phyloP scores from a whole-genome alignment of 2,888 invertebrate genomes.

The Leptinotarsa tumamoca region DNA sequence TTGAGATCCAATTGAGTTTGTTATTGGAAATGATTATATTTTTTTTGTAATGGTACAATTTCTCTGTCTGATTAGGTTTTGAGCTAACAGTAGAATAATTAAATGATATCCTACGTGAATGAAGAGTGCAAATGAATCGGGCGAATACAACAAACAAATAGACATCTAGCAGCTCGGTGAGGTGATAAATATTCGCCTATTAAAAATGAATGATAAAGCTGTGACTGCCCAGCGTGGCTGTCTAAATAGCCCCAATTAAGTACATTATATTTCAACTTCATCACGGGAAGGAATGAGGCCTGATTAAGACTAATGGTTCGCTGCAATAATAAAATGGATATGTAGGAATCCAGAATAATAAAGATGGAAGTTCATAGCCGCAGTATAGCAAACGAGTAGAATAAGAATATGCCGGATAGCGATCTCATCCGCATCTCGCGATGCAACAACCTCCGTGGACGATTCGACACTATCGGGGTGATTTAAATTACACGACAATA shows the following conservation, averaged over 20 bases:
- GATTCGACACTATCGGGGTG: slow-evolving; percentile 52
- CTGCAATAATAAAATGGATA: slow-evolving; percentile 34
- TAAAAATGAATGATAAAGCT: slow-evolving; percentile 38
- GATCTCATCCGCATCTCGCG: slow-evolving; percentile 27
- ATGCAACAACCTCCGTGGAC: slow-evolving; percentile 4
- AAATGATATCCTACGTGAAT: neutral
- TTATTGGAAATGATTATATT: no score
- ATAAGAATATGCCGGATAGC: slow-evolving; percentile 27
- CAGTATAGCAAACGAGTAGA: slow-evolving; percentile 18
- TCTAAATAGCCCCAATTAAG: slow-evolving; percentile 39
- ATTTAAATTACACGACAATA: slow-evolving; percentile 59
- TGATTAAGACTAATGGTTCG: slow-evolving; percentile 38
- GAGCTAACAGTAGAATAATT: no score
- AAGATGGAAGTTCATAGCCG: slow-evolving; percentile 18
- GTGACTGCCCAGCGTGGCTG: slow-evolving; percentile 33
- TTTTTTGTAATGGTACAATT: no score
- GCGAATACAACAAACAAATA: neutral
- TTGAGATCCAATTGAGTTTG: no score
- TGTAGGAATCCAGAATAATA: slow-evolving; percentile 30
- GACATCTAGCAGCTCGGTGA: neutral
- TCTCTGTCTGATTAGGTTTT: no score
- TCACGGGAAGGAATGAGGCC: slow-evolving; percentile 35
- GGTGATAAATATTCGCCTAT: slow-evolving; percentile 33
- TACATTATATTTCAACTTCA: slow-evolving; percentile 39
- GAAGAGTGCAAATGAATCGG: neutral